These are phyloP conservation scores for Platycheirus rosarum DNA, from an alignment of 2,888 invertebrate genomes.

Conservation along the genomic window DNA sequence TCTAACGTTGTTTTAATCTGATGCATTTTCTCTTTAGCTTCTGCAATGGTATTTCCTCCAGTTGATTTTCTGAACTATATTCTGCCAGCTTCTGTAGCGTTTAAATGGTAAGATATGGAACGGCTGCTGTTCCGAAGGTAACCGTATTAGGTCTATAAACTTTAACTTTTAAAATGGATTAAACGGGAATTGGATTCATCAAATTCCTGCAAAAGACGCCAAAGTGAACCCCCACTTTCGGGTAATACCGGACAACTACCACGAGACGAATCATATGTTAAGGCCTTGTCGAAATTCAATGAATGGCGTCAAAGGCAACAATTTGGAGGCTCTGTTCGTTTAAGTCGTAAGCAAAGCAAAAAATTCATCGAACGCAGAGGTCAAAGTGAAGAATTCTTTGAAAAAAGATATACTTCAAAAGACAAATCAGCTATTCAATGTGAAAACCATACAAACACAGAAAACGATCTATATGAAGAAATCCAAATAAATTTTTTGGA, in stretches of 20 bases:
- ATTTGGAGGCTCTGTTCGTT: constrained; percentile 53
- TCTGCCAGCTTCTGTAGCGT: too few relatives aligned
- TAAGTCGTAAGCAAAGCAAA: constrained; percentile 54
- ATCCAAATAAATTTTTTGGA: constrained; percentile 28
- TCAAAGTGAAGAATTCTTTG: constrained; percentile 38
- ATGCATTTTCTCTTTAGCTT: too few relatives aligned
- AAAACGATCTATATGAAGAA: constrained; percentile 55
- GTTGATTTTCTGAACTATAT: too few relatives aligned
- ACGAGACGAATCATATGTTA: constrained; percentile 75
- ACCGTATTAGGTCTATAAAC: too few relatives aligned
- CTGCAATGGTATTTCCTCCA: too few relatives aligned
- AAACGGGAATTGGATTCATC: constrained; percentile 75
- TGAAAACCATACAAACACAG: constrained; percentile 28
- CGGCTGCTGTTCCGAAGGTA: too few relatives aligned
- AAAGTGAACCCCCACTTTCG: constrained; percentile 75
- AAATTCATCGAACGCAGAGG: constrained; percentile 24
- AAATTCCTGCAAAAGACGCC: constrained; percentile 74
- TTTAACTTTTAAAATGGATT: too few relatives aligned
- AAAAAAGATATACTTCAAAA: constrained; percentile 7
- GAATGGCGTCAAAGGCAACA: constrained; percentile 75
- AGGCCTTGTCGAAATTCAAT: constrained; percentile 76
- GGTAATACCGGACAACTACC: constrained; percentile 57
- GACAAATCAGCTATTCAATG: constrained; percentile 16
- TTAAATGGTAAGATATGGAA: too few relatives aligned
- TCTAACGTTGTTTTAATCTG: too few relatives aligned